A percentile compares a stretch with the other conserved stretches of the same genome.
Evolutionary conservation across 2,113 vertebrate genomes (phyloP).

Genomic region (Motacilla alba): DNA sequence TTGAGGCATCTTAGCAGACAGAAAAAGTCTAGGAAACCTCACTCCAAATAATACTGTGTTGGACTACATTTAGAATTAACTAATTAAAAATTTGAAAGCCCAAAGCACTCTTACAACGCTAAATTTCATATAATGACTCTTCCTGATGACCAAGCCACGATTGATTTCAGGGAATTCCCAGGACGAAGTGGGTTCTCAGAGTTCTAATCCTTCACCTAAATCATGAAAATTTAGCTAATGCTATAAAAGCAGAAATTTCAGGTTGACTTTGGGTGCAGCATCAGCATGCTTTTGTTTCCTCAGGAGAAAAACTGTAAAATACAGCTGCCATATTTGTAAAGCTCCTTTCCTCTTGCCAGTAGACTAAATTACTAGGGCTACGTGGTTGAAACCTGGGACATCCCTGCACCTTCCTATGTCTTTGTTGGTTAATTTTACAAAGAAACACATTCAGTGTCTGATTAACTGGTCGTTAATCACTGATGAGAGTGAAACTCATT

Average conservation of each 20-base stretch:
- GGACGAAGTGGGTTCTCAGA: not conserved
- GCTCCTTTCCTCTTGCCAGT: not conserved
- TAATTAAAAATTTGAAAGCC: not conserved
- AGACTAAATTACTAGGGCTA: not conserved
- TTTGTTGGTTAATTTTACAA: slow-evolving; percentile 2
- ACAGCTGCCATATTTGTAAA: not conserved
- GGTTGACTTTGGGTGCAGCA: not conserved
- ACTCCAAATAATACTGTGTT: not conserved
- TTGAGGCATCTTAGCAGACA: not conserved
- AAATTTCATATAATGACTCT: not conserved
- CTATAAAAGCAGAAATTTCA: not conserved
- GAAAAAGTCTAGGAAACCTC: not conserved
- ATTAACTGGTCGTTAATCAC: not conserved
- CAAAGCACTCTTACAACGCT: not conserved
- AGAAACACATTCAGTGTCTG: not conserved
- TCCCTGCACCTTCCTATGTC: not conserved
- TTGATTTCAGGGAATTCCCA: not conserved
- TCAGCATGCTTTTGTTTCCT: not conserved
- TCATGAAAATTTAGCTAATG: not conserved
- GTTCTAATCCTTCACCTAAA: not conserved
- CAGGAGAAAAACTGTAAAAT: not conserved
- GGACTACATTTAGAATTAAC: not conserved
- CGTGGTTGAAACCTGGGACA: not conserved
- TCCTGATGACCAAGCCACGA: not conserved
- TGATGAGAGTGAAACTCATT: not conserved